Conservation (phyloP, 2,888 invertebrate species). For the Dryococelus australis region DNA sequence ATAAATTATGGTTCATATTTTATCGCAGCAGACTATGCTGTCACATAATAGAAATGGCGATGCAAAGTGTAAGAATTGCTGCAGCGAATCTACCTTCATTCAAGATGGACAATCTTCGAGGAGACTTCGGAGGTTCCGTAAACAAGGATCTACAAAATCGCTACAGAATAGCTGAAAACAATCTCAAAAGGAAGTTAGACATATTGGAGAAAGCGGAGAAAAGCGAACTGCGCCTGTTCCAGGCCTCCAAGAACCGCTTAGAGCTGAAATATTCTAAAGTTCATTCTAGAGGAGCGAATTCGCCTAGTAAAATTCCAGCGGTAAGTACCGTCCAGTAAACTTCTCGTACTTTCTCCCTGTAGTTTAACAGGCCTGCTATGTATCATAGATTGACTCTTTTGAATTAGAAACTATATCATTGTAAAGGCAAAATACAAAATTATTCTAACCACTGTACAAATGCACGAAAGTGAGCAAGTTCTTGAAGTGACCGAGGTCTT, state of each 20-base stretch:
- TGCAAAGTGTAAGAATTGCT: no score
- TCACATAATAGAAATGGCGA: no score
- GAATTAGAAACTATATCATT: no score
- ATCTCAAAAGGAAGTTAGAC: neutral
- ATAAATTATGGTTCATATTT: neutral
- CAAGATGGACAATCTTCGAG: neutral
- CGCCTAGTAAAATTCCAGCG: neutral
- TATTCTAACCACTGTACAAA: no score
- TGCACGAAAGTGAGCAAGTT: no score
- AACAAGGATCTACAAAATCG: neutral
- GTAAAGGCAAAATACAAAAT: no score
- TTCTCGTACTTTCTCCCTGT: no score
- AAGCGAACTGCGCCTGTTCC: neutral
- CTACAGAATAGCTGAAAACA: neutral
- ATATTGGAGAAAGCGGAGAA: conserved; percentile 9
- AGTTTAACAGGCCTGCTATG: no score
- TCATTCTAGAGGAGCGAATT: neutral
- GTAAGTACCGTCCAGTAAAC: neutral
- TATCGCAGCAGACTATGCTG: no score
- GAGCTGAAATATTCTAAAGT: neutral
- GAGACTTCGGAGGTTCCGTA: neutral
- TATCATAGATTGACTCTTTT: no score
- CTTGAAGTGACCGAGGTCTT: no score
- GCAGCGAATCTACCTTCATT: neutral
- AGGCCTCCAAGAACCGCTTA: neutral